Evolutionary conservation across 2,113 vertebrate species (phyloP), one percentile per base, ranked within the genome.

Genomic region (Catharus bicknelli): DNA sequence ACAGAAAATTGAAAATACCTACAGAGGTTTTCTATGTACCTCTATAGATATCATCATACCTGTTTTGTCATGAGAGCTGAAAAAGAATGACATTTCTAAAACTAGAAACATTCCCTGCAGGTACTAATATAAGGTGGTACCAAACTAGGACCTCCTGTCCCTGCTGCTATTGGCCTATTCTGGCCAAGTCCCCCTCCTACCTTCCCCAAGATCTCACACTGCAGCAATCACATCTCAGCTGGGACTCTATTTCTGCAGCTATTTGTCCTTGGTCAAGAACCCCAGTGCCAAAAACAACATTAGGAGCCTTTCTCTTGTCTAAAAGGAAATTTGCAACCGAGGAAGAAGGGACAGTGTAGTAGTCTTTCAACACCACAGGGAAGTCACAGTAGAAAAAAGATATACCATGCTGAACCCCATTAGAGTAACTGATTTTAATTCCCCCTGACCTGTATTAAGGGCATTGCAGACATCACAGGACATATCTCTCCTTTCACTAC

Each of bases 401-500:
- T 48, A 1, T 2, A 20, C 22, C 19, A 32, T 7, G 22, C 23
- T 59, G 51, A 74, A 50, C 32, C 23, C 27, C 10, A 1, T 11
- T 22, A 11, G 30, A 61, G 36, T 36, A 32, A 61, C 32, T 62
- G 29, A 25, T 15, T 72, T 47, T 26, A 48, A 59, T 58, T n/a
- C 58, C 29, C 13, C 19, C 19, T 1, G 3, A 54, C 11, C 6
- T 13, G 8, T 15, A 40, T 10, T 21, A 32, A 62, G 42, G 0
- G 2, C 43, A 45, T 13, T 75, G 66, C 38, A 58, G 70, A 16
- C 11, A 8, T 47, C 10, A 38, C 9, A 4, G 32, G 53, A 67
- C 19, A 15, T 7, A 1, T 1, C 8, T 32, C 34, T 80, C 29
- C n/a, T 76, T 89, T 80, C 34, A 43, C 16, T 80, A 2, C 27